A percentile compares a stretch with the other conserved stretches of the same genome.
Conservation (phyloP, 2,888 invertebrate species). For the Actias luna region DNA sequence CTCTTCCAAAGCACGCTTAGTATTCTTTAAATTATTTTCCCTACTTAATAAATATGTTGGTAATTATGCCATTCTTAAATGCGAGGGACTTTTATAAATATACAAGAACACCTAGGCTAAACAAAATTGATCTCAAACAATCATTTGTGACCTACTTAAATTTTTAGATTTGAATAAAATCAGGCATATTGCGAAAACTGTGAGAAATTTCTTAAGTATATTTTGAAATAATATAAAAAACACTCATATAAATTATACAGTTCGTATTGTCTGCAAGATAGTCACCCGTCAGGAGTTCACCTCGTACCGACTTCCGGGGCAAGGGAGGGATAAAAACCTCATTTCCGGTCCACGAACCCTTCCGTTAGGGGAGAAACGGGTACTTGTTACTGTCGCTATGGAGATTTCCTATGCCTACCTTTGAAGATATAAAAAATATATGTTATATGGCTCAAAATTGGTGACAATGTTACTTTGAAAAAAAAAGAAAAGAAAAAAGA, state of each 20-base stretch:
- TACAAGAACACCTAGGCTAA: background rate
- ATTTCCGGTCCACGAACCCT: slow-evolving; percentile 68
- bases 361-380: slow-evolving; percentile 45
- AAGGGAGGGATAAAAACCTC: slow-evolving; percentile 65
- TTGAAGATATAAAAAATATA: slow-evolving; percentile 16
- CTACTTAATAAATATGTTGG: too few relatives aligned
- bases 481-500: too few relatives aligned
- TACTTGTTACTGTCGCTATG: slow-evolving; percentile 40
- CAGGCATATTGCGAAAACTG: background rate
- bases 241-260: background rate
- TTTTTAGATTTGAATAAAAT: background rate
- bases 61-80: too few relatives aligned
- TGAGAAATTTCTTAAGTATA: background rate
- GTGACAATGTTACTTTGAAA: too few relatives aligned
- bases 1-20: too few relatives aligned
- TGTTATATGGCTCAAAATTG: background rate
- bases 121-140: background rate
- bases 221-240: background rate
- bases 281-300: slow-evolving; percentile 18
- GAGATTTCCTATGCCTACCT: slow-evolving; percentile 29
- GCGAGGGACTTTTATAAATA: too few relatives aligned
- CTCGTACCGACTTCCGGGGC: slow-evolving; percentile 52
- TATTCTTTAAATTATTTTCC: too few relatives aligned
- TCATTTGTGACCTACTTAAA: background rate
- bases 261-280: slow-evolving; percentile 14